These are phyloP conservation scores for Scleropages formosus DNA, from an alignment of 2,797 vertebrate species.

Conservation along the genomic window DNA sequence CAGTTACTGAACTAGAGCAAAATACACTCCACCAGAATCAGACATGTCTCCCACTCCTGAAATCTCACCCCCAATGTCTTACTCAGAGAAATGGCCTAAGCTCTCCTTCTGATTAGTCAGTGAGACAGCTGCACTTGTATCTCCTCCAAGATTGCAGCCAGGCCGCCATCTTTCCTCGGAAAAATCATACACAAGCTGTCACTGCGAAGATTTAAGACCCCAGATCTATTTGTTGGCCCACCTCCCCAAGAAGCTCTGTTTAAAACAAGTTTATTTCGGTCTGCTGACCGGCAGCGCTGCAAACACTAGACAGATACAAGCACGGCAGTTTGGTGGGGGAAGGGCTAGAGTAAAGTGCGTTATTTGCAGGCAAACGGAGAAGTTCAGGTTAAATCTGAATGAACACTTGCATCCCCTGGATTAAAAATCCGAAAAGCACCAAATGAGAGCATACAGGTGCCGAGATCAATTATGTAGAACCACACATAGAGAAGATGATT, in stretches of 20 bases:
- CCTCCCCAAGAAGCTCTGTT: background rate
- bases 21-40: too few species aligned
- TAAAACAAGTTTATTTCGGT: background rate
- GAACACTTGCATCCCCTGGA: background rate
- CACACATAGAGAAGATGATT: too few species aligned
- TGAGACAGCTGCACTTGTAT: constrained; percentile 13
- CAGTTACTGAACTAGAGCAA: too few species aligned
- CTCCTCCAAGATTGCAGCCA: background rate
- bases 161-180: background rate
- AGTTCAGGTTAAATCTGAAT: background rate
- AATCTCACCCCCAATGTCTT: background rate
- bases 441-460: background rate
- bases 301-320: constrained; percentile 17
- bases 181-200: background rate
- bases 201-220: background rate
- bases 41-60: background rate
- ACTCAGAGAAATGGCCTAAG: background rate
- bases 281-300: constrained; percentile 11
- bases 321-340: background rate
- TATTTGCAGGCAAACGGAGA: background rate
- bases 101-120: background rate
- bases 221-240: background rate
- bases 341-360: background rate
- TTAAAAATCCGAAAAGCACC: constrained; percentile 10
- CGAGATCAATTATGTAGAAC: background rate